These are phyloP conservation scores for Formica exsecta DNA, from an alignment of 1,140 invertebrate species.

Conservation along the genomic window DNA sequence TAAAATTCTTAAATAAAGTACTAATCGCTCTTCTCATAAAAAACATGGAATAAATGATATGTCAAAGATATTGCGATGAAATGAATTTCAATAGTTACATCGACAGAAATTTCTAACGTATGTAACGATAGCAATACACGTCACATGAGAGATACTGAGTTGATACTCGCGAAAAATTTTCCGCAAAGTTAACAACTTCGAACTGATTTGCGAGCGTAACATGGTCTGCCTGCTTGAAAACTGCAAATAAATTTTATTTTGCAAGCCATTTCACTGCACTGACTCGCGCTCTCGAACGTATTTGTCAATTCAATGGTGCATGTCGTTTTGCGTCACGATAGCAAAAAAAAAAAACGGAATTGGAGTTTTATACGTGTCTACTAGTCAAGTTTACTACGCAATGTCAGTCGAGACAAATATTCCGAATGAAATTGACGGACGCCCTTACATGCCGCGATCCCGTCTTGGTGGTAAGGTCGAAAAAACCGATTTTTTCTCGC, in stretches of 20 bases:
- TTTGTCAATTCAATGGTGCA: slow-evolving; percentile 30
- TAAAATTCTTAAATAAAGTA: neutral
- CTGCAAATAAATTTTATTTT: neutral
- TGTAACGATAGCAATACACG: neutral
- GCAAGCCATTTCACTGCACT: neutral
- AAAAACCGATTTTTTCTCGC: neutral
- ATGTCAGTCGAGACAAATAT: slow-evolving; percentile 18
- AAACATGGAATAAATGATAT: neutral
- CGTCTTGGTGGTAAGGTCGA: neutral
- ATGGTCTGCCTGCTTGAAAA: neutral
- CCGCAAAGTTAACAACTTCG: neutral
- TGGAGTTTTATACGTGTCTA: slow-evolving; percentile 24
- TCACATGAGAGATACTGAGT: neutral
- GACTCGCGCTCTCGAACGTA: neutral
- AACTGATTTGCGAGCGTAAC: neutral
- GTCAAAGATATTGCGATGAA: neutral
- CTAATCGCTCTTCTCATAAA: neutral
- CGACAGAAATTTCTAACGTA: neutral
- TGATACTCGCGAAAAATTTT: neutral
- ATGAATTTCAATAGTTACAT: neutral
- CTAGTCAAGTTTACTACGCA: neutral
- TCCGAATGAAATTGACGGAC: slow-evolving; percentile 13
- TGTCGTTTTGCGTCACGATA: neutral
- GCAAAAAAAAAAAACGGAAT: slow-evolving; percentile 22
- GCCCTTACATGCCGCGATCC: slow-evolving; percentile 10